Percentiles rank a stretch among this genome's conserved stretches.
phyloP scores from a whole-genome alignment of 2,888 invertebrate species.

The Hypomecis punctinalis region DNA sequence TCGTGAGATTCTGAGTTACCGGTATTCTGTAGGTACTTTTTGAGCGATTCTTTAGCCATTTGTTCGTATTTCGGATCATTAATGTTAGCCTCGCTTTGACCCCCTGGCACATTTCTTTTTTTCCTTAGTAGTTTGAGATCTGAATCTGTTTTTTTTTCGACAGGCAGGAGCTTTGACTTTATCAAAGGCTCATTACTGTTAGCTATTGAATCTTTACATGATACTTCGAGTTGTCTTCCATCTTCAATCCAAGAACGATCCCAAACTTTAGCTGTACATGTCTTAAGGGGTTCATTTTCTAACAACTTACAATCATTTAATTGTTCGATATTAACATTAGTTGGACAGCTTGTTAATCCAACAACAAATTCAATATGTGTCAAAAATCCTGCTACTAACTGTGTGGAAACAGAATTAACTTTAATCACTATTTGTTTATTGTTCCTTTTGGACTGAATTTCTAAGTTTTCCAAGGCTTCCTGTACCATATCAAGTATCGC shows the following conservation, averaged over 20 bases:
- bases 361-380: slow-evolving; percentile 86
- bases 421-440: slow-evolving; percentile 68
- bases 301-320: slow-evolving; percentile 59
- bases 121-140: slow-evolving; percentile 15
- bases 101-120: slow-evolving; percentile 39
- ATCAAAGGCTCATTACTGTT: slow-evolving; percentile 31
- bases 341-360: slow-evolving; percentile 82
- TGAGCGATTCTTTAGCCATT: slow-evolving; percentile 50
- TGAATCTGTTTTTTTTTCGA: neutral
- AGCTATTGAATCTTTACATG: slow-evolving; percentile 51
- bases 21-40: slow-evolving; percentile 42
- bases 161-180: slow-evolving; percentile 45
- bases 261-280: slow-evolving; percentile 76
- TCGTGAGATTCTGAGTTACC: slow-evolving; percentile 26
- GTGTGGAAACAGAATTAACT: slow-evolving; percentile 73
- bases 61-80: slow-evolving; percentile 44
- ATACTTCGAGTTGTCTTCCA: slow-evolving; percentile 67
- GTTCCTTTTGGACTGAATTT: slow-evolving; percentile 63
- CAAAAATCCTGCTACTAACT: slow-evolving; percentile 83
- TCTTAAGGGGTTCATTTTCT: slow-evolving; percentile 56
- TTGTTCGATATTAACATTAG: slow-evolving; percentile 53
- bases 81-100: slow-evolving; percentile 35
- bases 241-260: slow-evolving; percentile 85
- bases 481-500: slow-evolving; percentile 61
- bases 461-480: slow-evolving; percentile 70